phyloP scores from a whole-genome alignment of 2,797 vertebrate species.

The Chaetodon trifasciatus region DNA sequence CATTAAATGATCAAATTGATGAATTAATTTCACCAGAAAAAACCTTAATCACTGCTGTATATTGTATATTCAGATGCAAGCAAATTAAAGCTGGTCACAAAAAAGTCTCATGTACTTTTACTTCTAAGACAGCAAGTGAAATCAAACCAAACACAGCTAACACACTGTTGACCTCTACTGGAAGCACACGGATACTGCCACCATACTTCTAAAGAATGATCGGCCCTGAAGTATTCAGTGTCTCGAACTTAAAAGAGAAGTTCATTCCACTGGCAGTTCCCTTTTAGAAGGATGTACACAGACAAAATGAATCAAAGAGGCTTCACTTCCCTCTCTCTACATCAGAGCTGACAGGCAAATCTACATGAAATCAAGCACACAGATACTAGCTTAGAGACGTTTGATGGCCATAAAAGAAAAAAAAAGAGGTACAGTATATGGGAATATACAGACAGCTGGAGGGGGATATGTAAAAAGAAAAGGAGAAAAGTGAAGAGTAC shows the following conservation, averaged over 20 bases:
- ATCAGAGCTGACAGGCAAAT: background rate
- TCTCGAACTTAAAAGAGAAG: slow-evolving; percentile 1
- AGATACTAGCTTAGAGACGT: background rate
- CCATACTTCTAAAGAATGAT: background rate
- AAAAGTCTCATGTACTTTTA: background rate
- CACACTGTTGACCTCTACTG: slow-evolving; percentile 69
- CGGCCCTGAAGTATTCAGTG: background rate
- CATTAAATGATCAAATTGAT: background rate
- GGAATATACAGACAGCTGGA: background rate
- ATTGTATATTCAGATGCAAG: background rate
- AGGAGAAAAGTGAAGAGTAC: background rate
- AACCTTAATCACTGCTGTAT: background rate
- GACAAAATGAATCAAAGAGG: background rate
- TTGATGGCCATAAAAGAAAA: background rate
- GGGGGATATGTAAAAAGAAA: background rate
- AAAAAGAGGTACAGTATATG: background rate
- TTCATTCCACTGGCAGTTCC: slow-evolving; percentile 4
- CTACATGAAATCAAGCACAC: slow-evolving; percentile 10
- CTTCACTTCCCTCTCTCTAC: slow-evolving; percentile 21
- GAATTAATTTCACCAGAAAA: background rate
- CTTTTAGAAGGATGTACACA: background rate
- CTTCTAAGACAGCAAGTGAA: background rate
- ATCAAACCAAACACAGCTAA: background rate
- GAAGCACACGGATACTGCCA: background rate
- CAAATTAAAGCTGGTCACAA: background rate